Conservation (phyloP, 2,113 vertebrate species). For the Labeo rohita region DNA sequence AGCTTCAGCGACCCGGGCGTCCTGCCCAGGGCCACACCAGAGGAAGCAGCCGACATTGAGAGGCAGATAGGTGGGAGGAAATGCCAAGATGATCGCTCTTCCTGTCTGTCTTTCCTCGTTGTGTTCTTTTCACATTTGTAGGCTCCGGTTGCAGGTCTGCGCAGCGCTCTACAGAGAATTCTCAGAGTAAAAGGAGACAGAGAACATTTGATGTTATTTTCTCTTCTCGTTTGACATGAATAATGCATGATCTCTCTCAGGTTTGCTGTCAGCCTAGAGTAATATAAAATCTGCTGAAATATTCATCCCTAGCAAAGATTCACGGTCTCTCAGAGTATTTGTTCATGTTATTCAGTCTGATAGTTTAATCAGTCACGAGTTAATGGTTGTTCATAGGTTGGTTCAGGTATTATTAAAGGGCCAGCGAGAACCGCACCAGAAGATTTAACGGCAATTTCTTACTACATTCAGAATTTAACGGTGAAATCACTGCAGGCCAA, state of each 20-base stretch:
- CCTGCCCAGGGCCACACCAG: slow-evolving; percentile 88
- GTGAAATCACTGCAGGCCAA: neutral
- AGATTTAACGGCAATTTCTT: neutral
- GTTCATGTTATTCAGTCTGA: slow-evolving; percentile 10
- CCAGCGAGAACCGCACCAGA: neutral
- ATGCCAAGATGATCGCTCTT: neutral
- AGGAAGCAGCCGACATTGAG: slow-evolving; percentile 92
- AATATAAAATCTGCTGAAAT: slow-evolving; percentile 53
- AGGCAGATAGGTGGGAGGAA: slow-evolving; percentile 88
- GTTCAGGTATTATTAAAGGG: slow-evolving; percentile 3
- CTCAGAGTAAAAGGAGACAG: neutral
- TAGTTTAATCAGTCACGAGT: slow-evolving; percentile 11
- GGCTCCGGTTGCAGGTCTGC: neutral
- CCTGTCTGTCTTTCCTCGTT: slow-evolving; percentile 16
- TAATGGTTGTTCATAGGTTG: neutral
- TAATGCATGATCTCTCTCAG: slow-evolving; percentile 42
- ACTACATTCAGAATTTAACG: neutral
- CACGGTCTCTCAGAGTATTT: neutral
- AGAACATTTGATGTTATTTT: slow-evolving; percentile 39
- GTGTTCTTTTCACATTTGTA: neutral
- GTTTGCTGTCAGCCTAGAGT: slow-evolving; percentile 22
- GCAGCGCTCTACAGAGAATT: slow-evolving; percentile 23
- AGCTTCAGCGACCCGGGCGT: slow-evolving; percentile 96
- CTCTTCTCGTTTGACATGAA: slow-evolving; percentile 21
- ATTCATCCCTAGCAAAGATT: slow-evolving; percentile 44